Evolutionary conservation across 2,797 vertebrate genomes (phyloP), one percentile per base, ranked within the genome.

Genomic region (Gymnothorax reevesii): DNA sequence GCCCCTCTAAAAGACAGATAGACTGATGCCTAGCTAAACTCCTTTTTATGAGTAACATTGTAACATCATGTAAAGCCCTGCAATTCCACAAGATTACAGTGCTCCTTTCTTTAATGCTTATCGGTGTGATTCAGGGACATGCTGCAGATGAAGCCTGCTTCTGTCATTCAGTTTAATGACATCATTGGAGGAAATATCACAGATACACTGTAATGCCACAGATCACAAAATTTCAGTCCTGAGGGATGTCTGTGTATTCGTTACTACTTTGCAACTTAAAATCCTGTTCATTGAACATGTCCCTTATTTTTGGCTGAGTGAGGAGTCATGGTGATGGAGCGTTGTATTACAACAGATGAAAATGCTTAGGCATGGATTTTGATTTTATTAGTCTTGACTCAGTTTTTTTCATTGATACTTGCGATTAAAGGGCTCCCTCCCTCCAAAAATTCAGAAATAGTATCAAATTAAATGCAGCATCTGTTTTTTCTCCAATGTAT

Each of bases 181-280:
- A 22, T n/a, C 55, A 55, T 80, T 55, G 10, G 52, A 55, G 52
- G 60, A 49, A 49, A 52, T 52, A 83, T 82, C 83, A 75, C 75
- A 12, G 27, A 10, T 71, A 83, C 42, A 86, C 60, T 9, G 77
- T 49, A 22, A n/a, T 10, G 86, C 82, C 42, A 42, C 49, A 79
- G 33, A 75, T 82, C 12, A 27, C 33, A n/a, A 25, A 42, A 82
- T 49, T 85, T 54, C 27, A 82, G 73, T 73, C 33, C 80, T 1
- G 57, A 73, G 75, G 83, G 80, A 75, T 55, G 20, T 86, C 80
- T 59, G 10, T 62, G 13, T 52, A 79, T 79, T 80, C 59, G 57
- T 60, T 73, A 82, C 57, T 71, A 73, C 42, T 25, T 54, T 83
- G 52, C n/a, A 83, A 86, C 64, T 3, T 55, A 10, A 66, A 85